phyloP scores from a whole-genome alignment of 2,113 vertebrate species.

The Ornithorhynchus anatinus region DNA sequence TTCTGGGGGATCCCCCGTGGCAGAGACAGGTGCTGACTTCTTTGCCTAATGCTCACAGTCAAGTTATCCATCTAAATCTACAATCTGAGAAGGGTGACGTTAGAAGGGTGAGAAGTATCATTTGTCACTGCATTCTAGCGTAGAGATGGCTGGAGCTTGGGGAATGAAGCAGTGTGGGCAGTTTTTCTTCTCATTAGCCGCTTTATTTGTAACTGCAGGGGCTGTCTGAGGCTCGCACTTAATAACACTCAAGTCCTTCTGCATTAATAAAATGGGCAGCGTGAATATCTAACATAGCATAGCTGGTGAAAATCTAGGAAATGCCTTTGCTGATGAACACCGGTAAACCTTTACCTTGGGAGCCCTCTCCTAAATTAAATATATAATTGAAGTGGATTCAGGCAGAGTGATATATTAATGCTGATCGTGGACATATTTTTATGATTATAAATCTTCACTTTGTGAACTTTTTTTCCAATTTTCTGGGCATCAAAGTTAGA shows the following conservation, averaged over 20 bases:
- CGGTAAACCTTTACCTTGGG: constrained; percentile 15
- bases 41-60: constrained; percentile 29
- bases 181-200: constrained; percentile 65
- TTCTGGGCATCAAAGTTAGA: constrained; percentile 1
- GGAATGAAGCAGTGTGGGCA: constrained; percentile 35
- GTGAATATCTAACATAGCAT: constrained; percentile 45
- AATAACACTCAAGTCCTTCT: constrained; percentile 50
- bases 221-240: constrained; percentile 55
- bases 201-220: constrained; percentile 58
- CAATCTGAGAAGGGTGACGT: constrained; percentile 39
- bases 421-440: constrained; percentile 32
- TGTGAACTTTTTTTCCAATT: constrained; percentile 30
- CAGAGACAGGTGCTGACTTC: constrained; percentile 38
- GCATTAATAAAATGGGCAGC: constrained; percentile 55
- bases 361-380: constrained; percentile 42
- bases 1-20: constrained; percentile 35
- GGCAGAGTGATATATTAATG: constrained; percentile 27
- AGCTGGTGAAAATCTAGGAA: constrained; percentile 28
- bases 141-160: constrained; percentile 51
- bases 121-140: constrained; percentile 47
- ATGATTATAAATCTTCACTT: constrained; percentile 29
- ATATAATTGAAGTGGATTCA: constrained; percentile 41
- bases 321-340: constrained; percentile 35
- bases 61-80: constrained; percentile 53
- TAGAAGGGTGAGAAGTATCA: constrained; percentile 52